These are phyloP conservation scores for Esox niger DNA, from an alignment of 2,113 vertebrate species.

Conservation along the genomic window DNA sequence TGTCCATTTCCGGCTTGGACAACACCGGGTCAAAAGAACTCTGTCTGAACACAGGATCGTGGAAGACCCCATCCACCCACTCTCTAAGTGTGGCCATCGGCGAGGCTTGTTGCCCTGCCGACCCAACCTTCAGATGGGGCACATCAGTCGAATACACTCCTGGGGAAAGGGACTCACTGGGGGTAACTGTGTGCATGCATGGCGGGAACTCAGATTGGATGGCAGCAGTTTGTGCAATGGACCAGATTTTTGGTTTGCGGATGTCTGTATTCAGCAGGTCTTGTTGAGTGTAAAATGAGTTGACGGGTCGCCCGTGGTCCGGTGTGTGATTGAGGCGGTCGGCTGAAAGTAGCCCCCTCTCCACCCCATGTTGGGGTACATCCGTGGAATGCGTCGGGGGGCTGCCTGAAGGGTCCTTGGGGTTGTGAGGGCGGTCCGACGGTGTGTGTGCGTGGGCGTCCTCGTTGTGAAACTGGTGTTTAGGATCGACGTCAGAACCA, in stretches of 20 bases:
- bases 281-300: constrained; percentile 65
- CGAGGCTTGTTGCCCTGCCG: constrained; percentile 84
- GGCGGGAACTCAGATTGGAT: constrained; percentile 83
- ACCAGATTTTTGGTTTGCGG: constrained; percentile 92
- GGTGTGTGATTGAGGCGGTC: constrained; percentile 72
- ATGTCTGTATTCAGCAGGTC: constrained; percentile 67
- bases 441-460: constrained; percentile 47
- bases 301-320: constrained; percentile 62
- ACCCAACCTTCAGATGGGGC: constrained; percentile 7
- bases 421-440: constrained; percentile 10
- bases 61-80: constrained; percentile 98
- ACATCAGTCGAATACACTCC: constrained; percentile 64
- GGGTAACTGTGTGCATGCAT: constrained; percentile 82
- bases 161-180: constrained; percentile 52
- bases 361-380: constrained; percentile 45
- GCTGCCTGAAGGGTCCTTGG: constrained; percentile 50
- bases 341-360: constrained; percentile 70
- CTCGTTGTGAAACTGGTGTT: constrained; percentile 73
- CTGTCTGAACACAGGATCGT: constrained; percentile 87
- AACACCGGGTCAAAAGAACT: constrained; percentile 83
- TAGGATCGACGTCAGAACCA: constrained; percentile 80
- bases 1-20: constrained; percentile 72
- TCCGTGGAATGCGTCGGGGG: constrained; percentile 50
- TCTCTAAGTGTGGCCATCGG: constrained; percentile 92
- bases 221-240: constrained; percentile 86